Conservation (phyloP, 2,888 invertebrate species). For the Cryptus viduatorius region DNA sequence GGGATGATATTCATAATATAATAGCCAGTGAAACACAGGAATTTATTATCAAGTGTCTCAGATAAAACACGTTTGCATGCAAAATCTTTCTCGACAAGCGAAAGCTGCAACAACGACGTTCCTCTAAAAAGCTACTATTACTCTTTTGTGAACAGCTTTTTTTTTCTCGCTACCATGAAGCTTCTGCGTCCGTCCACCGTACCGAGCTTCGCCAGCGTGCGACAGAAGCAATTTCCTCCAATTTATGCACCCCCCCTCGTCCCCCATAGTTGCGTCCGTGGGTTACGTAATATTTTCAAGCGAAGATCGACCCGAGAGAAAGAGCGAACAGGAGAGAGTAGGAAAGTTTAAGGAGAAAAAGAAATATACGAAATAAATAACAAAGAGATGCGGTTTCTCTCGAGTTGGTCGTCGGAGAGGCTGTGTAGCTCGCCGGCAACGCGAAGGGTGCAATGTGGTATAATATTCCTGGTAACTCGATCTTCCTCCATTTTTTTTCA, state of each 20-base stretch:
- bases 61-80: constrained; percentile 8
- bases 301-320: constrained; percentile 53
- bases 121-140: constrained; percentile 55
- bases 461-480: constrained; percentile 28
- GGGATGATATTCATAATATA: not conserved
- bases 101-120: constrained; percentile 29
- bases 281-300: constrained; percentile 78
- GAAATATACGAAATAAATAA: constrained; percentile 57
- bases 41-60: constrained; percentile 43
- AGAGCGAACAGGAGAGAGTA: constrained; percentile 18
- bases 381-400: constrained; percentile 39
- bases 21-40: not conserved
- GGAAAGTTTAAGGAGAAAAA: constrained; percentile 18
- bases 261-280: constrained; percentile 54
- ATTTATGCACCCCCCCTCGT: constrained; percentile 79
- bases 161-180: constrained; percentile 42
- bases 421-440: constrained; percentile 33
- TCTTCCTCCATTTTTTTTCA: not conserved
- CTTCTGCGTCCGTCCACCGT: constrained; percentile 45
- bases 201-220: constrained; percentile 68
- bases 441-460: constrained; percentile 47
- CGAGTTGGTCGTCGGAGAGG: constrained; percentile 35
- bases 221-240: constrained; percentile 81
- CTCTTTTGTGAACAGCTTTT: constrained; percentile 61
- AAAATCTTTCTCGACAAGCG: constrained; percentile 38